A percentile compares a stretch with the other conserved stretches of the same genome.
These are phyloP conservation scores for Halcyon malimbica DNA, from an alignment of 2,113 vertebrate species.

Conservation along the genomic window DNA sequence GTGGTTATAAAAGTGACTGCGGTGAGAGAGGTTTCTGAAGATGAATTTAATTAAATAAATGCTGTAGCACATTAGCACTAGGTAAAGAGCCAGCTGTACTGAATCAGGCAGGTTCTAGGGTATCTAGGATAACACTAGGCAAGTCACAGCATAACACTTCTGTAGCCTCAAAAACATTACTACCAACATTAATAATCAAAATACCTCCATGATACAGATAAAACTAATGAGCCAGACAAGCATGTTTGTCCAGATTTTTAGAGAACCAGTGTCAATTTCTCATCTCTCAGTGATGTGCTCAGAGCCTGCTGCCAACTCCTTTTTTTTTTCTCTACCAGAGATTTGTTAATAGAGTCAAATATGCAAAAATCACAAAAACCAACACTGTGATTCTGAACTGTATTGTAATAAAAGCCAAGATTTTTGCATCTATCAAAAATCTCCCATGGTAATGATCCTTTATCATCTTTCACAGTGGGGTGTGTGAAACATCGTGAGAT, in stretches of 20 bases:
- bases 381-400: not conserved
- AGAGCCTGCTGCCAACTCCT: not conserved
- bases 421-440: not conserved
- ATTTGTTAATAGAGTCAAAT: not conserved
- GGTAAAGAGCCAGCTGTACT: not conserved
- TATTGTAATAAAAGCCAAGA: not conserved
- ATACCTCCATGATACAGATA: constrained; percentile 25
- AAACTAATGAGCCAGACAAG: constrained; percentile 30
- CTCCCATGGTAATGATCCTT: rapidly evolving
- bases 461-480: rapidly evolving
- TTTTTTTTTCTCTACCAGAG: not conserved
- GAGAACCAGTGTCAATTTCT: not conserved
- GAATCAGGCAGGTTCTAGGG: not conserved
- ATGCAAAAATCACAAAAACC: not conserved
- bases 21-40: not conserved
- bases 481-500: rapidly evolving
- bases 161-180: constrained; percentile 31
- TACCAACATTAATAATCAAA: constrained; percentile 27
- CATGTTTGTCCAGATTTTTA: constrained; percentile 7
- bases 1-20: not conserved
- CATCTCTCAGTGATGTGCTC: not conserved
- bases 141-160: constrained; percentile 21
- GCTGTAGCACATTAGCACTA: not conserved
- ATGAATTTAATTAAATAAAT: not conserved
- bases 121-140: not conserved